Evolutionary conservation across 2,113 vertebrate species (phyloP).

Genomic region (Lynx canadensis): DNA sequence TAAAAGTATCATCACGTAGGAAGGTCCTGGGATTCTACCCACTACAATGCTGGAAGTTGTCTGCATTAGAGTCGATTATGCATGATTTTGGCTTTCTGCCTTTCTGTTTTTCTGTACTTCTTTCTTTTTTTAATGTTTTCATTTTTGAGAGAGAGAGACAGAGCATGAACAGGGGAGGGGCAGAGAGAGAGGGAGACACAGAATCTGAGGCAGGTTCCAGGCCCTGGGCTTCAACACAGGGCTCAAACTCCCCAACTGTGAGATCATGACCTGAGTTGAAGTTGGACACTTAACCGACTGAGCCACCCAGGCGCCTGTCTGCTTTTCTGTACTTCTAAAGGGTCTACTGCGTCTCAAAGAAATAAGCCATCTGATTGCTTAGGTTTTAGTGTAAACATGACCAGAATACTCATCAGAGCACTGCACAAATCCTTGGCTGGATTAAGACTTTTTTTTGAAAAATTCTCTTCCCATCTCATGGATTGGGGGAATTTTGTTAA

Average conservation of each 20-base stretch:
- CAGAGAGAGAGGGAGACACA: no score
- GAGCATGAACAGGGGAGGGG: no score
- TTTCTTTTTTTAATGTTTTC: no score
- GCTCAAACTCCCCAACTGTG: no score
- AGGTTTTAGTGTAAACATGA: neutral
- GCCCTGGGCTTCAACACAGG: no score
- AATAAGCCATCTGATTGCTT: neutral
- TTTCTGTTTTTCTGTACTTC: neutral
- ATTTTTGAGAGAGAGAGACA: no score
- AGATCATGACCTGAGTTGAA: no score
- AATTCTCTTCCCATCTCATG: neutral
- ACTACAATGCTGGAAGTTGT: neutral
- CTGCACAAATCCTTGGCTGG: neutral
- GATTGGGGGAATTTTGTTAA: neutral
- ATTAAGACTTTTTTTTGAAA: neutral
- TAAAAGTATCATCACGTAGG: neutral
- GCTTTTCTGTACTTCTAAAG: neutral
- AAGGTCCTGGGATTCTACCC: neutral
- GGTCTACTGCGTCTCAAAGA: neutral
- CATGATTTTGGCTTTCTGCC: neutral
- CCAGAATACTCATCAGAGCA: neutral
- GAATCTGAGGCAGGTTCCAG: no score
- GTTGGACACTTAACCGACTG: no score
- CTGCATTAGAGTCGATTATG: neutral
- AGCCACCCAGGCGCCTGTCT: neutral